A percentile compares a stretch with the other conserved stretches of the same genome.
These are phyloP conservation scores for Esox niger DNA, from an alignment of 2,113 vertebrate species.

Conservation along the genomic window DNA sequence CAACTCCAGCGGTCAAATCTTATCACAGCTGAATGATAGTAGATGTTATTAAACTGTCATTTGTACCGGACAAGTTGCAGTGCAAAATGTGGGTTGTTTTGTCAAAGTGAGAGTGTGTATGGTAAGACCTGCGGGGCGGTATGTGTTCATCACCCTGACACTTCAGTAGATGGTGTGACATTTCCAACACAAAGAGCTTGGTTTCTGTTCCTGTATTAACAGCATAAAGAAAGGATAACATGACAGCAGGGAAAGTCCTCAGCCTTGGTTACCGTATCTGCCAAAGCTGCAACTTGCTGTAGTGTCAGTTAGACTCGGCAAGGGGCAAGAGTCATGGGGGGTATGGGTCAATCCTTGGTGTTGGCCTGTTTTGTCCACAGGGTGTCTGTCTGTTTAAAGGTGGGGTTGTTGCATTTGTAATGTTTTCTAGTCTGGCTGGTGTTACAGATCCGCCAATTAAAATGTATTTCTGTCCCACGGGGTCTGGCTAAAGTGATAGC, in stretches of 20 bases:
- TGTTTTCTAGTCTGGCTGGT: constrained; percentile 19
- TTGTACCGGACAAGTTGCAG: neutral
- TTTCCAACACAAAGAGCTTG: constrained; percentile 22
- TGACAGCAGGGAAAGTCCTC: constrained; percentile 56
- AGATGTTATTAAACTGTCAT: neutral
- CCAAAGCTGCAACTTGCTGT: constrained; percentile 54
- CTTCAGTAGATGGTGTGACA: constrained; percentile 5
- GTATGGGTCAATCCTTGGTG: constrained; percentile 56
- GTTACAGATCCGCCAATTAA: constrained; percentile 39
- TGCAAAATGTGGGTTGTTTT: neutral
- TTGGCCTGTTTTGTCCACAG: constrained; percentile 35
- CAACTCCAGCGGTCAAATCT: neutral
- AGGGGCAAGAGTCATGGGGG: constrained; percentile 39
- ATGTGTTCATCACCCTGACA: neutral
- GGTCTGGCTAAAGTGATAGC: constrained; percentile 16
- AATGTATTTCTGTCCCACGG: constrained; percentile 18
- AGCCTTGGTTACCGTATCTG: constrained; percentile 62
- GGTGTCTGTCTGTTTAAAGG: constrained; percentile 49
- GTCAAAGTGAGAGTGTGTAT: neutral
- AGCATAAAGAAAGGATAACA: constrained; percentile 11
- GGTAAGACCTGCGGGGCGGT: neutral
- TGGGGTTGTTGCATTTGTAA: constrained; percentile 23
- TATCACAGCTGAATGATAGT: neutral
- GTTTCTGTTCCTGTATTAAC: constrained; percentile 14
- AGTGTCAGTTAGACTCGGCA: constrained; percentile 45